Evolutionary conservation across 2,113 vertebrate genomes (phyloP), one percentile per base, ranked within the genome.

Genomic region (Herpailurus yagouaroundi): DNA sequence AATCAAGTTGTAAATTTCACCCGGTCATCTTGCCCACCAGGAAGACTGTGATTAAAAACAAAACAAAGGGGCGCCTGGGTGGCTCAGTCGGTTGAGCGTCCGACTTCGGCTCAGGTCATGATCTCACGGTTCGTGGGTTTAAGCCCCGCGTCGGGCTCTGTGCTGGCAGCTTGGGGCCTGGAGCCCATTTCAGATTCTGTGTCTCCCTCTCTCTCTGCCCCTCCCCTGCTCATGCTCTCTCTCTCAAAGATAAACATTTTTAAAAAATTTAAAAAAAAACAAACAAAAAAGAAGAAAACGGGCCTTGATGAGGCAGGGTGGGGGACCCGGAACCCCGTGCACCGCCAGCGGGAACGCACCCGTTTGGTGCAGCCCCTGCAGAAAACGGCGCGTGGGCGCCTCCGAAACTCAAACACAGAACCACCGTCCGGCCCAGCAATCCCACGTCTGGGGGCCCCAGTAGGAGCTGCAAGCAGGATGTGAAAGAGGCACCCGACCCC

Each of bases 311-410:
- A 66, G 71, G 27, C 15, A 0, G 4, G 1, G 4, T 33, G 19
- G 71, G 64, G 57, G 55, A 5, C 18, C 25, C 0, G 9, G 60
- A 21, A 4, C 41, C 45, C 19, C 1, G 12, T 33, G 48, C 6
- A 0, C 36, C 1, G 73, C 5, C 6, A 27, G 27, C 6, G 29
- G 60, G 60, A 71, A 25, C 0, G 13, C 4, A 7, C 45, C 45
- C 7, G 31, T 2, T 0, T 0, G 19, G 27, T 0, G 7, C n/a
- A 4, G 57, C 2, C 1, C 2, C 36, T 0, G 1, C 4, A n/a
- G n/a, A 52, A 36, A 25, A n/a, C 23, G 18, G 82, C 0, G 1
- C 0, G 27, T 33, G 11, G 18, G 10, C 1, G 21, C 60, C 57
- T 29, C 74, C 9, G 3, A 29, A 52, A n/a, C 0, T 23, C 29